These are phyloP conservation scores for Eulemur albifrons DNA, from an alignment of 2,797 vertebrate species.

Conservation along the genomic window DNA sequence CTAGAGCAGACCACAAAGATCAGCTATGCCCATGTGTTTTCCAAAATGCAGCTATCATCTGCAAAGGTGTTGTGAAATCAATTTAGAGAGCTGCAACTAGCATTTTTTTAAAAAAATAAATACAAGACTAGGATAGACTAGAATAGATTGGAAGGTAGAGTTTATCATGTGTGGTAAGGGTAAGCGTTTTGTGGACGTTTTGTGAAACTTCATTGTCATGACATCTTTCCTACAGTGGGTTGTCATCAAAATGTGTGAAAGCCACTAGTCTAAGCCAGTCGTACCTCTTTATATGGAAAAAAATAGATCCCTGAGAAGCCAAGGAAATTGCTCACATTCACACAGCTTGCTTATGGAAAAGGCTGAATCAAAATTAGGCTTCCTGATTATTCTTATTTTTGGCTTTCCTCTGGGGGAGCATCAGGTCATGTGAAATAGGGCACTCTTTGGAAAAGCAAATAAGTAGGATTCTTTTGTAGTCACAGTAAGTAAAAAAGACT, in stretches of 20 bases:
- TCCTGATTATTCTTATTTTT: background rate
- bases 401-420: background rate
- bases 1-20: background rate
- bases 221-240: background rate
- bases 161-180: background rate
- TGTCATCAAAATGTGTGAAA: background rate
- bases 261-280: background rate
- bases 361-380: background rate
- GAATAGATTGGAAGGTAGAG: background rate
- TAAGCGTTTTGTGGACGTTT: background rate
- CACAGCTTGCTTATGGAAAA: background rate
- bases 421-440: background rate
- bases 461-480: background rate
- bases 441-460: background rate
- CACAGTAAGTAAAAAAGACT: background rate
- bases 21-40: background rate
- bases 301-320: background rate
- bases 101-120: background rate
- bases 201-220: background rate
- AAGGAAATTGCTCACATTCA: background rate
- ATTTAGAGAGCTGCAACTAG: background rate
- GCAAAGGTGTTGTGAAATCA: background rate
- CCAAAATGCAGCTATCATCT: background rate
- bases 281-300: background rate
- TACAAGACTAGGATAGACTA: background rate